phyloP scores from a whole-genome alignment of 1,140 invertebrate genomes.

The Rhagoletis pomonella region DNA sequence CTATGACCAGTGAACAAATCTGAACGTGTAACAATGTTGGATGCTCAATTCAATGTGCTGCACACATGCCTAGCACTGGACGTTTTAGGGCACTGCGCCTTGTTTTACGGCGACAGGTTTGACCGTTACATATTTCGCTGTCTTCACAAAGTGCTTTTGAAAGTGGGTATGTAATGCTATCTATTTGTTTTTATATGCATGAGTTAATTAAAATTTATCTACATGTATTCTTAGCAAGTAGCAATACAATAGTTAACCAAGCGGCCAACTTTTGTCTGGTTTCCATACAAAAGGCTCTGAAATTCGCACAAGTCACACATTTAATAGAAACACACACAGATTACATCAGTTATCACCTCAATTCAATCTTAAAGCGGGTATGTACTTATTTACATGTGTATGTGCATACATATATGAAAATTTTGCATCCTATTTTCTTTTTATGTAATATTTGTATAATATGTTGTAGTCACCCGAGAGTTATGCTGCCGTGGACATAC shows the following conservation, averaged over 20 bases:
- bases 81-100: conserved; percentile 65
- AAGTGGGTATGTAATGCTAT: conserved; percentile 57
- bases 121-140: conserved; percentile 65
- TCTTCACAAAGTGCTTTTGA: conserved; percentile 67
- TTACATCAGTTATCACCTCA: conserved; percentile 77
- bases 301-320: conserved; percentile 71
- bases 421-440: too few species aligned
- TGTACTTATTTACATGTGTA: conserved; percentile 55
- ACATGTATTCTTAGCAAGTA: conserved; percentile 60
- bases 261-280: conserved; percentile 72
- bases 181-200: neutral
- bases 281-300: conserved; percentile 75
- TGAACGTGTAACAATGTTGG: conserved; percentile 62
- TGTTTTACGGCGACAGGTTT: conserved; percentile 65
- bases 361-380: conserved; percentile 75
- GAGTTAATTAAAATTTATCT: neutral
- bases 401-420: too few species aligned
- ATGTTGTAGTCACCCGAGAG: conserved; percentile 66
- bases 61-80: conserved; percentile 70
- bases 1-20: conserved; percentile 19
- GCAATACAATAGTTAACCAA: conserved; percentile 66
- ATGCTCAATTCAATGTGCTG: conserved; percentile 70
- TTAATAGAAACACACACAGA: conserved; percentile 76
- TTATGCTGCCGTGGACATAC: conserved; percentile 76
- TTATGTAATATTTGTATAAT: neutral